phyloP scores from a whole-genome alignment of 2,888 invertebrate genomes.

The Epiblema foenella region DNA sequence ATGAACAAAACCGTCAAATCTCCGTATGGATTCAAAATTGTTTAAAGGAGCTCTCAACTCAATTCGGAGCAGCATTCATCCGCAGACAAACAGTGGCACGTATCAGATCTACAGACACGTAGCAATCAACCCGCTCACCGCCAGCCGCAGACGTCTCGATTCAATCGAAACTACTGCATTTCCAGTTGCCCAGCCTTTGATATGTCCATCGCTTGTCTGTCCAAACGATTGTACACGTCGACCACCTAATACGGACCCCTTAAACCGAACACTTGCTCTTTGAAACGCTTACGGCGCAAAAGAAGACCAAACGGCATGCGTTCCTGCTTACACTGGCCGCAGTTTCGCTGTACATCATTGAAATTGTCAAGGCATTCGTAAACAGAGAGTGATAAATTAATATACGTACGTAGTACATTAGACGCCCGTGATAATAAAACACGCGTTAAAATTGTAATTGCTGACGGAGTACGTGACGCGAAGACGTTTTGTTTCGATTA shows the following conservation, averaged over 20 bases:
- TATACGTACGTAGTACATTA: conserved; percentile 83
- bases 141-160: conserved; percentile 80
- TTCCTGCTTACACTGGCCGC: conserved; percentile 59
- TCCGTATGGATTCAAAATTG: conserved; percentile 11
- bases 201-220: conserved; percentile 84
- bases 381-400: conserved; percentile 80
- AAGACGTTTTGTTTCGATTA: conserved; percentile 22
- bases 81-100: conserved; percentile 63
- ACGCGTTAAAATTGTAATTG: conserved; percentile 82
- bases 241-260: conserved; percentile 63
- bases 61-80: conserved; percentile 47
- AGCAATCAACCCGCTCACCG: conserved; percentile 79
- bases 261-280: conserved; percentile 50
- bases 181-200: conserved; percentile 80
- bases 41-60: conserved; percentile 40
- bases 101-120: conserved; percentile 73
- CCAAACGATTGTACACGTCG: conserved; percentile 75
- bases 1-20: conserved; percentile 27
- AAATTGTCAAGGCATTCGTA: conserved; percentile 82
- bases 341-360: conserved; percentile 73
- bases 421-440: conserved; percentile 82
- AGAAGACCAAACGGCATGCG: conserved; percentile 52
- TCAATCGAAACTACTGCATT: conserved; percentile 82
- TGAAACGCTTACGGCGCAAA: conserved; percentile 46
- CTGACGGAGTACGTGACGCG: conserved; percentile 62